Base-by-base conservation (phyloP, 2,113 vertebrate genomes). In the Nipponia nippon region DNA sequence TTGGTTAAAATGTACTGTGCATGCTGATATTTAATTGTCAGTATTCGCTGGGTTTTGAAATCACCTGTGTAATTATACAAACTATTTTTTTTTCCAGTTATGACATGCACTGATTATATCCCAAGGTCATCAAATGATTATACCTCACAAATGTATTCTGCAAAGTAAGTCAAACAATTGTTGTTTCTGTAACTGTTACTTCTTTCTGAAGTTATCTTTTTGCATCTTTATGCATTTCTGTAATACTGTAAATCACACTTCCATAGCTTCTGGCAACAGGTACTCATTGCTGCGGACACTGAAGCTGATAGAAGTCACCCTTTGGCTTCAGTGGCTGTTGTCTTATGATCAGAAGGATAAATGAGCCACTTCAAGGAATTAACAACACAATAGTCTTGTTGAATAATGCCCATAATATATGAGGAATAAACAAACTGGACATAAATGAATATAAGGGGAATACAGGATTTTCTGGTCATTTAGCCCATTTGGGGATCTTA, bases 91-190 rank as follows among this genome's bases (percentile, higher is more conserved):
- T 90, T 98, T 98, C 77, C 98, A 99, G 98, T 98, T 98, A 97
- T 98, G 98, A 96, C 98, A 75, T 98, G 98, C 97, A 96, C 98
- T 96, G 98, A 98, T 97, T 99, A 98, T 97, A 98, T 98, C 95
- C 97, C 98, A 97, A 98, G 98, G 92, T 97, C 98, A 96, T 97
- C 98, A 93, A 98, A 96, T 98, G 98, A 99, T 97, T 98, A 98
- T 98, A 98, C 98, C 97, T 98, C 98, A 98, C 98, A 98, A 95
- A 97, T 98, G 96, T 98, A 98, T 98, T 98, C 98, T 98, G 94
- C 98, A 98, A 98, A 99, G 98, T 99, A 98, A 99, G 98, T 98
- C 47, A 29, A 96, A 89, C 53, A 82, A 42, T 93, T 95, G 49
- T 93, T 95, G 94, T 34, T 88, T 93, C 52, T 87, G 7, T 91